Evolutionary conservation across 2,888 invertebrate species (phyloP).

Genomic region (Electrophaes corylata): DNA sequence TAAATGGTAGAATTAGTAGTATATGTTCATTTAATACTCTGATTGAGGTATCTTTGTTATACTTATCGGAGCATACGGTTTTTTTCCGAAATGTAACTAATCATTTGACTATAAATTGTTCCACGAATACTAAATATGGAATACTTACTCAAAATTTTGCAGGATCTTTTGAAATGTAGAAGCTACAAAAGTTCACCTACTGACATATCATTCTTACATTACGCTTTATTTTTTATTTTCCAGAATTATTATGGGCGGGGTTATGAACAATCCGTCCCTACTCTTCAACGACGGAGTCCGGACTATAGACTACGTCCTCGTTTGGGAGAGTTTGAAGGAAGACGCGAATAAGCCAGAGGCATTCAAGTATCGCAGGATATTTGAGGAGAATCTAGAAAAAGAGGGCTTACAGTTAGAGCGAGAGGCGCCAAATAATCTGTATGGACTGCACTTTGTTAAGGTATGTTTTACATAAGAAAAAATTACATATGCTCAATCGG

Average conservation of each 20-base stretch:
- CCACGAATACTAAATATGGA: too few species aligned
- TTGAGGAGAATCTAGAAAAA: conserved; percentile 88
- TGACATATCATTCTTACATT: background rate
- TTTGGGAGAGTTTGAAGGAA: conserved; percentile 87
- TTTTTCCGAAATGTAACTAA: background rate
- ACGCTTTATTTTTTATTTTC: conserved; percentile 13
- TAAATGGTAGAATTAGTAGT: too few species aligned
- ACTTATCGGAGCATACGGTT: too few species aligned
- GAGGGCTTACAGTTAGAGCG: conserved; percentile 91
- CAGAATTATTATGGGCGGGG: conserved; percentile 74
- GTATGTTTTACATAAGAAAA: too few species aligned
- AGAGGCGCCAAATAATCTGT: conserved; percentile 85
- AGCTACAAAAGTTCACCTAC: background rate
- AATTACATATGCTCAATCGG: too few species aligned
- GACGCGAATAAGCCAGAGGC: conserved; percentile 75
- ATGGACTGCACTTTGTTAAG: conserved; percentile 91
- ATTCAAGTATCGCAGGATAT: conserved; percentile 82
- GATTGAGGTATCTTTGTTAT: background rate
- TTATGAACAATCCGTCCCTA: conserved; percentile 81
- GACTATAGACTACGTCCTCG: conserved; percentile 91
- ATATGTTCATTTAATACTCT: background rate
- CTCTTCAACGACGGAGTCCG: conserved; percentile 88
- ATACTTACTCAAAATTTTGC: too few species aligned
- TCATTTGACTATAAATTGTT: too few species aligned
- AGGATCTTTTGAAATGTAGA: background rate